Conservation (phyloP, 2,113 vertebrate species). For the Peromyscus polionotus region DNA sequence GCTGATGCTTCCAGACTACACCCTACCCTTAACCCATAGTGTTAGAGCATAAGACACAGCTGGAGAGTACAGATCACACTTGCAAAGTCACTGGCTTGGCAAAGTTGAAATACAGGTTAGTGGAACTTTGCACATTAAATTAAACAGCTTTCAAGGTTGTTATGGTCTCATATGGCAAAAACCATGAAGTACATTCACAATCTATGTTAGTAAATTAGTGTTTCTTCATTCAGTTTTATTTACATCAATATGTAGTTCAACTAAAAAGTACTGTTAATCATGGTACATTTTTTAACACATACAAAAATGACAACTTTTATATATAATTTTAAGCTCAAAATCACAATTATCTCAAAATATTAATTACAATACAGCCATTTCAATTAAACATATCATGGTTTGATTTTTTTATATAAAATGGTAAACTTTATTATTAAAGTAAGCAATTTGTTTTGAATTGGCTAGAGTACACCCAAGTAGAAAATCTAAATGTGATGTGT, state of each 20-base stretch:
- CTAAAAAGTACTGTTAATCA: conserved; percentile 91
- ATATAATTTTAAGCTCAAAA: conserved; percentile 98
- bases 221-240: conserved; percentile 96
- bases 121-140: conserved; percentile 95
- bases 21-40: conserved; percentile 90
- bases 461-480: conserved; percentile 89
- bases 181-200: conserved; percentile 97
- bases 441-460: conserved; percentile 87
- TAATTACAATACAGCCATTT: conserved; percentile 97
- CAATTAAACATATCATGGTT: conserved; percentile 89
- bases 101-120: conserved; percentile 92
- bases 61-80: conserved; percentile 93
- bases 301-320: conserved; percentile 97
- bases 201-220: conserved; percentile 96
- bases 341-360: conserved; percentile 99
- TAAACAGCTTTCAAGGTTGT: conserved; percentile 97
- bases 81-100: conserved; percentile 91
- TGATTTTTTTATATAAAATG: conserved; percentile 88
- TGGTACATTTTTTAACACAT: conserved; percentile 95
- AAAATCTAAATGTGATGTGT: conserved; percentile 84
- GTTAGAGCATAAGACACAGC: conserved; percentile 88
- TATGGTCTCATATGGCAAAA: conserved; percentile 95
- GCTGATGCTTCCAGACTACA: conserved; percentile 95
- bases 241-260: conserved; percentile 94
- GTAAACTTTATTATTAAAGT: conserved; percentile 88